These are phyloP conservation scores for Drosophila rubida DNA, from an alignment of 2,888 invertebrate genomes.

Conservation along the genomic window DNA sequence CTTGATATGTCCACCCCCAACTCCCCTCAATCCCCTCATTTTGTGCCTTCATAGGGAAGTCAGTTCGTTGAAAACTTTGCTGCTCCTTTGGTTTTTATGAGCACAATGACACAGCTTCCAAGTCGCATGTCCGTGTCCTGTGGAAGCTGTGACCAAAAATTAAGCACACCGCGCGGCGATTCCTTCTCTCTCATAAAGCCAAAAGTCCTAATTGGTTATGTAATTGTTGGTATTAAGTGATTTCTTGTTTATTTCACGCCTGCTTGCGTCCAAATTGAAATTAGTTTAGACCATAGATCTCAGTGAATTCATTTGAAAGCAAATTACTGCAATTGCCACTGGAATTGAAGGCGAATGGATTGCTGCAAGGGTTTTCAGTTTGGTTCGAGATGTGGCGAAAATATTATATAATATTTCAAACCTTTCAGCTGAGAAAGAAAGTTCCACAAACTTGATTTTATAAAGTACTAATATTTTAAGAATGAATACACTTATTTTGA, in stretches of 20 bases:
- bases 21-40: neutral
- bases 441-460: no score
- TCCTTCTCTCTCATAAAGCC: slow-evolving; percentile 33
- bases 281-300: slow-evolving; percentile 40
- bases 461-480: no score
- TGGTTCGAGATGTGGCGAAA: neutral
- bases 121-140: neutral
- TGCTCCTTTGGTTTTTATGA: slow-evolving; percentile 52
- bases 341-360: neutral
- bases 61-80: slow-evolving; percentile 54
- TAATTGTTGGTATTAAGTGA: slow-evolving; percentile 80
- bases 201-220: slow-evolving; percentile 71
- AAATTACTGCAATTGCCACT: slow-evolving; percentile 11
- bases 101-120: slow-evolving; percentile 35
- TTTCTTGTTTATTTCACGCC: slow-evolving; percentile 77
- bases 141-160: slow-evolving; percentile 46
- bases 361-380: neutral
- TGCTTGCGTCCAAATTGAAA: slow-evolving; percentile 61
- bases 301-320: slow-evolving; percentile 23
- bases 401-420: neutral
- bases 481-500: no score
- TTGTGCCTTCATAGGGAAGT: no score
- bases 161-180: slow-evolving; percentile 39
- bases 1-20: slow-evolving; percentile 39
- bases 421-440: neutral